Evolutionary conservation across 2,797 vertebrate species (phyloP).

Genomic region (Sebastes nivosus): DNA sequence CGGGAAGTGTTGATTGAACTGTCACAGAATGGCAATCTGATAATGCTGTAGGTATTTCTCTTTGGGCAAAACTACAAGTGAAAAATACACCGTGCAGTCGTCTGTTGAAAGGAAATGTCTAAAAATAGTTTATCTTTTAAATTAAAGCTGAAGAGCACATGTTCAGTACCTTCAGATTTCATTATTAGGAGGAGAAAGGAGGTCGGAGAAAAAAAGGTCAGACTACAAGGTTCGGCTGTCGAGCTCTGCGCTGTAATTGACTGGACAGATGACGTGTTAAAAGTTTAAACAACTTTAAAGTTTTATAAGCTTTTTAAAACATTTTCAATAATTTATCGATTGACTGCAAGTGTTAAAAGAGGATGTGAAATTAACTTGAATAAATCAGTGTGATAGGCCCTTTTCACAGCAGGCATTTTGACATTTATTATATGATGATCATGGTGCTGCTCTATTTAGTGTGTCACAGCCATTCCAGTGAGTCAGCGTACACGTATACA

Average conservation of each 20-base stretch:
- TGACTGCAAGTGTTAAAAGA: not conserved
- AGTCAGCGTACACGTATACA: too few species aligned
- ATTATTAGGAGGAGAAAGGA: not conserved
- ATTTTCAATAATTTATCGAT: not conserved
- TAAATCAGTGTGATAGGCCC: not conserved
- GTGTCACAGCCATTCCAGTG: too few species aligned
- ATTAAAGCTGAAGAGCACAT: not conserved
- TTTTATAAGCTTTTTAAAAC: too few species aligned
- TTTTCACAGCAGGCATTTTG: too few species aligned
- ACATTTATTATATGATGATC: too few species aligned
- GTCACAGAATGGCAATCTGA: not conserved
- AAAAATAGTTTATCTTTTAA: not conserved
- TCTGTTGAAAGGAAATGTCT: not conserved
- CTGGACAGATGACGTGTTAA: not conserved
- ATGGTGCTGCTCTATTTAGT: too few species aligned
- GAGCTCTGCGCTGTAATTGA: not conserved
- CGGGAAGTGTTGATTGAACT: constrained; percentile 3
- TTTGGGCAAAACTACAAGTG: not conserved
- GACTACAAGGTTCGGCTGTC: not conserved
- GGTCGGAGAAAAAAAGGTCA: not conserved
- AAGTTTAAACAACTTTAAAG: not conserved
- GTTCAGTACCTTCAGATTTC: not conserved
- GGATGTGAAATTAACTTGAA: not conserved
- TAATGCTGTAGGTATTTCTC: not conserved
- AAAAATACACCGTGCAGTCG: not conserved